phyloP scores from a whole-genome alignment of 35 echinoderm and acorn worm genomes.

The Stichopus chloronotus region DNA sequence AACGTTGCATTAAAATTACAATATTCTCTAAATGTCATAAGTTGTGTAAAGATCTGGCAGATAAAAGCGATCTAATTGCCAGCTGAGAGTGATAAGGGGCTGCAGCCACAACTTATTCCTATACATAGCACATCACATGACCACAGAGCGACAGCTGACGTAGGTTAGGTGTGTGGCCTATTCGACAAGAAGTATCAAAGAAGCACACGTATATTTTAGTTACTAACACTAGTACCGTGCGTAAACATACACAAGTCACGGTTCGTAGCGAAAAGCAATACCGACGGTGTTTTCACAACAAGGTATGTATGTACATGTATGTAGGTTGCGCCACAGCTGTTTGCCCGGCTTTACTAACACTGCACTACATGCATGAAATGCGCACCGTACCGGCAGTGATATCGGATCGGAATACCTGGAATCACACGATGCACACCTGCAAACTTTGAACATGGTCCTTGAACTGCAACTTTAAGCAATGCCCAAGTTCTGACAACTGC shows the following conservation, averaged over 20 bases:
- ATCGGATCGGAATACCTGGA: not conserved
- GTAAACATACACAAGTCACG: not conserved
- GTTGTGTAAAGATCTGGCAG: no score
- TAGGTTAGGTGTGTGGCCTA: not conserved
- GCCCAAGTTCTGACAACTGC: not conserved
- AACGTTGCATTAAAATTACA: no score
- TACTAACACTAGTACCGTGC: no score
- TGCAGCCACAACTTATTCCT: no score
- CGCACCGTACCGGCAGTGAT: not conserved
- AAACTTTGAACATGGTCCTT: not conserved
- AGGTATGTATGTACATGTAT: not conserved
- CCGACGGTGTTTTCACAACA: not conserved
- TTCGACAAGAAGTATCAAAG: no score
- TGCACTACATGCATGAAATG: not conserved
- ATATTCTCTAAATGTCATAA: no score
- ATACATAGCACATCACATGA: not conserved
- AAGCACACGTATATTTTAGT: no score
- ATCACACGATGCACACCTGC: not conserved
- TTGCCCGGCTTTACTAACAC: not conserved
- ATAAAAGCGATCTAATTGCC: no score
- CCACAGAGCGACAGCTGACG: not conserved
- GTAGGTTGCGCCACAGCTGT: not conserved
- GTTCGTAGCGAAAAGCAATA: not conserved
- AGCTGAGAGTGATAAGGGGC: no score
- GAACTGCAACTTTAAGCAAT: not conserved